phyloP scores from a whole-genome alignment of 2,888 invertebrate genomes.

The Netelia melanura region DNA sequence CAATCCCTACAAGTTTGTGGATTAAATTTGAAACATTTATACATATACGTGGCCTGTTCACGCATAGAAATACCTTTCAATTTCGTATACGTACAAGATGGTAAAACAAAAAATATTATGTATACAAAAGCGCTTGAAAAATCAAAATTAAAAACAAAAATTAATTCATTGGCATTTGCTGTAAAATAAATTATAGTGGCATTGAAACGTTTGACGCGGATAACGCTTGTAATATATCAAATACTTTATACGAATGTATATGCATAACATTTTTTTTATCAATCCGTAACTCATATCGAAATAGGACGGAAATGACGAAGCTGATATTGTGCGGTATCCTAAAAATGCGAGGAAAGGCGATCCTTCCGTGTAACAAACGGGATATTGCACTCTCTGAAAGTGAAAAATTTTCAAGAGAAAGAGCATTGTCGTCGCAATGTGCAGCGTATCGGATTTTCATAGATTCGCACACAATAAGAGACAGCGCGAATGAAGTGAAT shows the following conservation, averaged over 20 bases:
- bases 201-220: no score
- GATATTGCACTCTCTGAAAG: slow-evolving; percentile 29
- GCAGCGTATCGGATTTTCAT: slow-evolving; percentile 27
- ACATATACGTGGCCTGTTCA: no score
- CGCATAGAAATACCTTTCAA: no score
- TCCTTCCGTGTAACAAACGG: slow-evolving; percentile 26
- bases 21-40: no score
- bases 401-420: neutral
- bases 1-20: no score
- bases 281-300: slow-evolving; percentile 11
- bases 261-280: neutral
- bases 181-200: no score
- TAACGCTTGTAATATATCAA: neutral
- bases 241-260: slow-evolving; percentile 4
- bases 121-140: no score
- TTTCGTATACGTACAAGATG: no score
- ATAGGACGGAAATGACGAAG: slow-evolving; percentile 61
- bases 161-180: no score
- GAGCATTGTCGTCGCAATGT: slow-evolving; percentile 1
- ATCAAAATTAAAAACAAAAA: no score
- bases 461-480: slow-evolving; percentile 31
- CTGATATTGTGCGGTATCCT: slow-evolving; percentile 51
- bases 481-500: slow-evolving; percentile 13
- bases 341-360: slow-evolving; percentile 47
- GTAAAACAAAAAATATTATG: no score